phyloP scores from a whole-genome alignment of 53 echinoderm and acorn worm genomes.

The Echinometra lucunter region DNA sequence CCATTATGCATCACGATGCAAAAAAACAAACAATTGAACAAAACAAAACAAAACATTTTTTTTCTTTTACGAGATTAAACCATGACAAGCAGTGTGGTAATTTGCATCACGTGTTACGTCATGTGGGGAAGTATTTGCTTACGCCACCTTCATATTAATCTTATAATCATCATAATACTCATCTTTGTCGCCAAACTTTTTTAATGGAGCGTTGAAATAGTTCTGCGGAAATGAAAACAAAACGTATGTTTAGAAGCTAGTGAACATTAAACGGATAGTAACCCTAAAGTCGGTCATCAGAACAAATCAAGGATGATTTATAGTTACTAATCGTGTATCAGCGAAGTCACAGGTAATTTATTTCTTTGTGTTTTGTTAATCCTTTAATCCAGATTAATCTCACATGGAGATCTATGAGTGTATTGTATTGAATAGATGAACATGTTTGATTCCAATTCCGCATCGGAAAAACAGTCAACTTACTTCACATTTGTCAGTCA shows the following conservation, averaged over 20 bases:
- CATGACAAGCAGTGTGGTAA: not conserved
- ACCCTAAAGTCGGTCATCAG: not conserved
- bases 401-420: not conserved
- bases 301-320: not conserved
- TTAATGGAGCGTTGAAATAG: not conserved
- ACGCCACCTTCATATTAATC: not conserved
- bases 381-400: slow-evolving; percentile 36
- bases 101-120: too few species aligned
- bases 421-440: not conserved
- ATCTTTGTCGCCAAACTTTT: not conserved
- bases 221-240: not conserved
- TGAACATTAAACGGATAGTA: not conserved
- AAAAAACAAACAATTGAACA: too few species aligned
- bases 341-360: not conserved
- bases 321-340: not conserved
- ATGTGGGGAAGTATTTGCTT: not conserved
- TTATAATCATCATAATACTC: not conserved
- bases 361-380: not conserved
- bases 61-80: not conserved
- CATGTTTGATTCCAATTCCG: not conserved
- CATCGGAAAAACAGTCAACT: not conserved
- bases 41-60: too few species aligned
- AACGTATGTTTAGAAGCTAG: not conserved
- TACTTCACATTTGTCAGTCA: too few species aligned
- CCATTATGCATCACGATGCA: not conserved